Percentiles rank a stretch among this genome's conserved stretches.
Evolutionary conservation across 2,113 vertebrate species (phyloP).

Genomic region (Microcebus jonahi): DNA sequence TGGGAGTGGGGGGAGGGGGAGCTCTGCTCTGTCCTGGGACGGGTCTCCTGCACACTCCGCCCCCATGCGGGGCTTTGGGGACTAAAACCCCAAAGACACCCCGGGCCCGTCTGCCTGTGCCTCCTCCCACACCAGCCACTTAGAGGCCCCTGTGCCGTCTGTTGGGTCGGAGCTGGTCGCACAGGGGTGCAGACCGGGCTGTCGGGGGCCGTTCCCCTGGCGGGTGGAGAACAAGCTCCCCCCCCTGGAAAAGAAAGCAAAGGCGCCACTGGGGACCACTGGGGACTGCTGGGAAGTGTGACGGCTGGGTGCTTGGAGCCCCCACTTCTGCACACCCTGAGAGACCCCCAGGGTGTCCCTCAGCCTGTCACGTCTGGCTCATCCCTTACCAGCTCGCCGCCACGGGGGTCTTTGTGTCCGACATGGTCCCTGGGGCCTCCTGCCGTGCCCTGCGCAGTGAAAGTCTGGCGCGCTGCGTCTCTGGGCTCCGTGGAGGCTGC

Average conservation of each 20-base stretch:
- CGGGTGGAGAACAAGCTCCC: not conserved
- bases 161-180: not conserved
- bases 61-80: not conserved
- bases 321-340: no score
- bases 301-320: not conserved
- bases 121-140: not conserved
- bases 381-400: no score
- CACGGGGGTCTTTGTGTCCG: not conserved
- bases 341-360: not conserved
- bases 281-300: no score
- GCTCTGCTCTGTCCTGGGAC: no score
- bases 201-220: not conserved
- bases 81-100: not conserved
- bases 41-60: not conserved
- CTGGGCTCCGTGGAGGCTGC: rapidly evolving
- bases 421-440: not conserved
- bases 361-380: no score
- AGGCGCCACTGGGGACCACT: not conserved
- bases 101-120: rapidly evolving
- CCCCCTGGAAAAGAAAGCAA: no score
- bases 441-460: not conserved
- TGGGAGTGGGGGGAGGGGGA: not conserved
- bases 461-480: no score
- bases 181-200: not conserved
- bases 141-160: not conserved